These are phyloP conservation scores for Diadophis punctatus DNA, from an alignment of 2,113 vertebrate genomes.

Conservation along the genomic window DNA sequence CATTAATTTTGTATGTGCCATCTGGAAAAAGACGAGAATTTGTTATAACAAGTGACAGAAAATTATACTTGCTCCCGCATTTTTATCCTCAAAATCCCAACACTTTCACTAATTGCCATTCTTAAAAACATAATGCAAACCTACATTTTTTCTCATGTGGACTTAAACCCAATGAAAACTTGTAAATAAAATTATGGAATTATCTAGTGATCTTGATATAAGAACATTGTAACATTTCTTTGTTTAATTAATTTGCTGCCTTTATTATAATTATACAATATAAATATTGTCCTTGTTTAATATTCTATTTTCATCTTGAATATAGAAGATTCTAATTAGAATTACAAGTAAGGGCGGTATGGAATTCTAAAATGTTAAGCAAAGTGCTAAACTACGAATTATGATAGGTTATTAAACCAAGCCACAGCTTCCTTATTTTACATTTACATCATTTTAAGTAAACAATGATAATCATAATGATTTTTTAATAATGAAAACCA, in stretches of 20 bases:
- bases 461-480: neutral
- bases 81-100: neutral
- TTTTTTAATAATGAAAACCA: neutral
- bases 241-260: neutral
- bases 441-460: neutral
- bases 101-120: neutral
- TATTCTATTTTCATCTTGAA: neutral
- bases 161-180: neutral
- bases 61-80: neutral
- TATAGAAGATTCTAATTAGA: neutral
- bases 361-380: neutral
- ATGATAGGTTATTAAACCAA: neutral
- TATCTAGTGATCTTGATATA: neutral
- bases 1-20: constrained; percentile 79
- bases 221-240: neutral
- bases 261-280: neutral
- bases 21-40: constrained; percentile 67
- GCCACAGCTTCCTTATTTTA: neutral
- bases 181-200: neutral
- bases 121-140: neutral
- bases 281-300: neutral
- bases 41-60: constrained; percentile 43
- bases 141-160: neutral
- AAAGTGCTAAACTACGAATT: neutral
- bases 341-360: neutral